Base-by-base conservation (phyloP, 1,140 invertebrate species). In the Lepidurus packardi region DNA sequence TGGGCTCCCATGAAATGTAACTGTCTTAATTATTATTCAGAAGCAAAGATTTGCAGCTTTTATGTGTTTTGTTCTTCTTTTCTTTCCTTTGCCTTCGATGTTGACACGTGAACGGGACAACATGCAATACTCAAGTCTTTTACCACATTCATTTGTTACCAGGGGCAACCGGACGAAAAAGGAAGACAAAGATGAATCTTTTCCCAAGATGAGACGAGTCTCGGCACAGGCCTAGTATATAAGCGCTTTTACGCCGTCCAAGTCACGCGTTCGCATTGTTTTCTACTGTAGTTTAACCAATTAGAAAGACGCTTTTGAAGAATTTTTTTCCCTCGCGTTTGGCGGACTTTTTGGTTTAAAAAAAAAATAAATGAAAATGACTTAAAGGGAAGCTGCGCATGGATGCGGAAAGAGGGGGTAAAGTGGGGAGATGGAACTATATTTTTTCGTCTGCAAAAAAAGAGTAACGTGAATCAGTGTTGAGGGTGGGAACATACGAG, bases 401-500 rank as follows among this genome's bases (percentile, higher is more conserved):
- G n/a, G 9, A 65, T n/a, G 6, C 0, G n/a, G 0, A 65, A 65
- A 65, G 21, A 65, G 13, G 7, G 7, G 25, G 5, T 65, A 65
- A 65, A 65, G 21, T 65, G 53, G 53, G 53, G 16, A n/a, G 21
- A n/a, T 13, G 53, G 53, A 13, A n/a, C 13, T 16, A n/a, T 65
- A 21, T 65, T 21, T 65, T 65, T 65, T 65, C 53, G 53, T 65
- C 53, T 9, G 53, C 53, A 65, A 65, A 13, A 21, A 21, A 4
- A 34, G 34, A 2, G 34, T n/a, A 65, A 65, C 13, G 53, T 65
- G 53, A 65, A 65, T 65, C 53, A 65, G 53, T 65, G 53, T 65
- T 65, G 53, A 65, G 53, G 53, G 53, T 65, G 21, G 34, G 53
- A 65, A 65, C 21, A 65, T 65, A 65, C 53, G 53, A 65, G 53